Evolutionary conservation across 2,888 invertebrate genomes (phyloP).

Genomic region (Chymomyza procnemis): DNA sequence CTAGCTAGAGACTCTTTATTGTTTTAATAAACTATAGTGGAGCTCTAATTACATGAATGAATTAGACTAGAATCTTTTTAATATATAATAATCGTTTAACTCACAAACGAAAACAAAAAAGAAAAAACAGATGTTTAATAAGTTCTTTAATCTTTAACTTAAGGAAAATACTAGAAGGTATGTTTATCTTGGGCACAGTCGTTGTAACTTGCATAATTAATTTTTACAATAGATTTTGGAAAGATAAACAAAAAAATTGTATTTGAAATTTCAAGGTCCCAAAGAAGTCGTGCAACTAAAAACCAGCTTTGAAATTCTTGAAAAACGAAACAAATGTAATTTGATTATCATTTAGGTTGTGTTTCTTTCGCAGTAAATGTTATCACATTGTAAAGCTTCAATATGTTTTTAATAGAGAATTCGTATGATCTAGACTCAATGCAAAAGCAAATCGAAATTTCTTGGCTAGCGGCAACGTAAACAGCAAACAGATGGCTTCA

Average conservation of each 20-base stretch:
- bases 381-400: neutral
- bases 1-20: no score
- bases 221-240: neutral
- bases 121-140: no score
- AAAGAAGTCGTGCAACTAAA: neutral
- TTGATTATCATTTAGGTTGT: neutral
- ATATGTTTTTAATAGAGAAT: neutral
- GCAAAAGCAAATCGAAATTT: conserved; percentile 22
- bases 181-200: no score
- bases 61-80: no score
- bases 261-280: neutral
- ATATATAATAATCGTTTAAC: no score
- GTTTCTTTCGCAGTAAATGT: neutral
- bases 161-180: no score
- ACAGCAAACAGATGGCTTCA: conserved; percentile 7
- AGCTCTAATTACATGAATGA: no score
- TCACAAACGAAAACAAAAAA: no score
- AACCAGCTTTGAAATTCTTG: neutral
- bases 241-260: neutral
- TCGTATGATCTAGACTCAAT: neutral
- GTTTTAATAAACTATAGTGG: no score
- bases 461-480: conserved; percentile 21
- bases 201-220: neutral
- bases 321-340: neutral
- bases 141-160: no score